Base-by-base conservation (phyloP, 2,888 invertebrate genomes). In the Trilocha varians region DNA sequence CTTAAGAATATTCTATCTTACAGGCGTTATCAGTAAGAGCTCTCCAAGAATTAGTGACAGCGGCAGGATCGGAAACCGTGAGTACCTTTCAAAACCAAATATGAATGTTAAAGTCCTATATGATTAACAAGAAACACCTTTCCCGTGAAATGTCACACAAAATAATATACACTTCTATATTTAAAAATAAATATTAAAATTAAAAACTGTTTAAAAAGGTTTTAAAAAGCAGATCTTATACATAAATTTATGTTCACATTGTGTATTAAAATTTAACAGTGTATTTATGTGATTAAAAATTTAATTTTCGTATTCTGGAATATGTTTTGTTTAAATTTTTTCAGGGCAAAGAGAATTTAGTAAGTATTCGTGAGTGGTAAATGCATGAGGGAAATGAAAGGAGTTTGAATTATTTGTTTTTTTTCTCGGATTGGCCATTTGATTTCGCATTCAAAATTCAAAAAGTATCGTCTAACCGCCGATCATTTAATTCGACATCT, bases 31-130 rank as follows among this genome's bases (percentile, higher is more conserved):
- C 99, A 52, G 99, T 99, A 45, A 91, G 99, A 70, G 99, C 99
- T 48, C 86, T 99, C 43, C 99, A 99, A 85, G 99, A 99, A 82
- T 90, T 99, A 80, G 98, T 99, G 50, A 98, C 98, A 13, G 97
- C 97, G 3, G 94, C 97, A 16, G 95, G 95, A 46, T 94, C 93
- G 38, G 96, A 96, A 88, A 94, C 95, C 87, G 96, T 96, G 91
- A 93, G 91, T 88, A 62, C 52, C 17, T 32, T 11, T 34, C 11
- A 33, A 4, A 33, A 13, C 17, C 3, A 13, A 5, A 50, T 3
- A 35, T 11, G 35, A 47, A 41, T n/a, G 40, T 47, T 42, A 39
- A 44, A 46, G 47, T 41, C 40, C 62, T 68, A 62, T 70, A 64
- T 60, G 48, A 70, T 71, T 79, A 78, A 79, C 78, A 59, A 58